A percentile compares a stretch with the other conserved stretches of the same genome.
These are phyloP conservation scores for Mormyrops attenuatus DNA, from an alignment of 2,797 vertebrate species.

Conservation along the genomic window DNA sequence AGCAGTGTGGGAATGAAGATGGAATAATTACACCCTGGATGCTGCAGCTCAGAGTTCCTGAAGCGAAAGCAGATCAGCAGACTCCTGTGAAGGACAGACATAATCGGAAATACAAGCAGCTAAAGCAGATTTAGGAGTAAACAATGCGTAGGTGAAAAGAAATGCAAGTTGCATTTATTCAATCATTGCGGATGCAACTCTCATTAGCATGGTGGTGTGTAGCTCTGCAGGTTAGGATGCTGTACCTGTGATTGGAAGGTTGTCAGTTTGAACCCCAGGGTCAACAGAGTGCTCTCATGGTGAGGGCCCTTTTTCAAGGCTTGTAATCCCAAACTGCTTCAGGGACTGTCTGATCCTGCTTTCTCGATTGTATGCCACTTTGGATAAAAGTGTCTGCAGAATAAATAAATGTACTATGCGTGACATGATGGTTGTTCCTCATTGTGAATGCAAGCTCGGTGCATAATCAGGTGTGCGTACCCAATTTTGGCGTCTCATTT, in stretches of 20 bases:
- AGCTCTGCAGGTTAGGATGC: not conserved
- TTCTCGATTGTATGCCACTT: not conserved
- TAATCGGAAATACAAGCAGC: not conserved
- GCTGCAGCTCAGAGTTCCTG: not conserved
- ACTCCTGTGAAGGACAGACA: not conserved
- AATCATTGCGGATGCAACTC: not conserved
- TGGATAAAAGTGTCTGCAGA: not conserved
- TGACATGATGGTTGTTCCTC: not conserved
- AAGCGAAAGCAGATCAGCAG: not conserved
- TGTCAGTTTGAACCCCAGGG: not conserved
- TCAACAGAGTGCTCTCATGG: not conserved
- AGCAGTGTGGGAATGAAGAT: not conserved
- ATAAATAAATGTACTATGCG: not conserved
- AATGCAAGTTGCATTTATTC: not conserved
- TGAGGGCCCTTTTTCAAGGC: not conserved
- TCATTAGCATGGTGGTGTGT: not conserved
- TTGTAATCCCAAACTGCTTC: not conserved
- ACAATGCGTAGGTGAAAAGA: not conserved
- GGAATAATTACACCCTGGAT: not conserved
- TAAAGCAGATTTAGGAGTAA: not conserved
- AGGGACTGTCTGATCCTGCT: not conserved
- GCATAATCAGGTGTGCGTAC: not conserved
- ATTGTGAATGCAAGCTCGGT: not conserved
- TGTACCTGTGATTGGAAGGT: not conserved
- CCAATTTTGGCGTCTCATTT: not conserved